Conservation (phyloP, 1,140 invertebrate genomes). For the Pristionchus pacificus region DNA sequence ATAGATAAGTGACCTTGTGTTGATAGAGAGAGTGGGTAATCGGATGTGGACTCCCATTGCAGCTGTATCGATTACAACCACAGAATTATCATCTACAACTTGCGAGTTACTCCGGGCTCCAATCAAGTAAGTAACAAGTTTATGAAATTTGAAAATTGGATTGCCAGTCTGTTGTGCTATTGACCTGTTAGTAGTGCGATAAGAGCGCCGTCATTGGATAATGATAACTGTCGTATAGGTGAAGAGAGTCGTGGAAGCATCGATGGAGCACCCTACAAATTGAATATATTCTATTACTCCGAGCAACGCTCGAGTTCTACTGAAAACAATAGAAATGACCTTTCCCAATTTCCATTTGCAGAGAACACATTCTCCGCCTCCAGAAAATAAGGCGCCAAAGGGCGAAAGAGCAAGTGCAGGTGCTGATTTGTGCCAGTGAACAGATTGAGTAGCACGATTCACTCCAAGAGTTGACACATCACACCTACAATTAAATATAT, state of each 20-base stretch:
- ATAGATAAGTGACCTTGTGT: not conserved
- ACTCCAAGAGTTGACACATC: not conserved
- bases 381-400: not conserved
- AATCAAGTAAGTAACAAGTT: too few species aligned
- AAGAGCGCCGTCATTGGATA: too few species aligned
- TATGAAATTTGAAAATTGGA: too few species aligned
- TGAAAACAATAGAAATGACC: too few species aligned
- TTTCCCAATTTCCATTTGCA: not conserved
- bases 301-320: too few species aligned
- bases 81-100: not conserved
- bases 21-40: not conserved
- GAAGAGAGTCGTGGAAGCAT: not conserved
- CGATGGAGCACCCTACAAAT: not conserved
- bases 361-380: not conserved
- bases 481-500: too few species aligned
- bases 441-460: not conserved
- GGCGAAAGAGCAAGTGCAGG: not conserved
- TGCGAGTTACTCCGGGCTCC: too few species aligned
- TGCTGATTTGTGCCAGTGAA: not conserved
- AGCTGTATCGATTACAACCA: not conserved
- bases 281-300: too few species aligned
- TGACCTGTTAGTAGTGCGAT: too few species aligned
- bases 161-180: too few species aligned
- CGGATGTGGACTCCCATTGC: not conserved
- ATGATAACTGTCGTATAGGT: not conserved